These are phyloP conservation scores for Pelochelys cantorii DNA, from an alignment of 2,797 vertebrate species.

Conservation along the genomic window DNA sequence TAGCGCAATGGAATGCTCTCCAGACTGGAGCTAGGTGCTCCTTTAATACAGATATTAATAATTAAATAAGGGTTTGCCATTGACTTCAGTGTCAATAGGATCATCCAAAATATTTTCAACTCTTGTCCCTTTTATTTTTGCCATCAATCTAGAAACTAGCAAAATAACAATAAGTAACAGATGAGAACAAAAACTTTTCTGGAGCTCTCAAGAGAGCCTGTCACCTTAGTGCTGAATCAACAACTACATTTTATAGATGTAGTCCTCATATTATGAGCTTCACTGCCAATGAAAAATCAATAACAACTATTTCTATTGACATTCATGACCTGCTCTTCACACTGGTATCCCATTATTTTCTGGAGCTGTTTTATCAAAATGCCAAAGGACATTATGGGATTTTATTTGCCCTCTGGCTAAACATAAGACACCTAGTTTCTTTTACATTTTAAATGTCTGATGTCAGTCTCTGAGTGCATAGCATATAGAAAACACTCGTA, in stretches of 20 bases:
- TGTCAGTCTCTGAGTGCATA: neutral
- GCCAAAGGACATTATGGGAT: constrained; percentile 59
- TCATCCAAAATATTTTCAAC: neutral
- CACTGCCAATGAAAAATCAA: constrained; percentile 85
- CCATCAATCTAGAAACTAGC: neutral
- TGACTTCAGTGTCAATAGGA: neutral
- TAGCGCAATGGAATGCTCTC: neutral
- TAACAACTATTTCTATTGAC: constrained; percentile 87
- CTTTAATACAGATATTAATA: neutral
- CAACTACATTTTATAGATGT: constrained; percentile 80
- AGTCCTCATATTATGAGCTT: constrained; percentile 80
- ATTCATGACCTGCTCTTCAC: constrained; percentile 77
- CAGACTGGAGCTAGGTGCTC: neutral
- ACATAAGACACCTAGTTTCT: constrained; percentile 39
- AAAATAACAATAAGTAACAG: constrained; percentile 50
- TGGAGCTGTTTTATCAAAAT: constrained; percentile 81
- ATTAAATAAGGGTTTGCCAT: neutral
- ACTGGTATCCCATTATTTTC: constrained; percentile 79
- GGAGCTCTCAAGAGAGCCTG: constrained; percentile 13
- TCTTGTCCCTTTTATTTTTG: neutral
- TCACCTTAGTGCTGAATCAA: constrained; percentile 62
- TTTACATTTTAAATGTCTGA: constrained; percentile 48
- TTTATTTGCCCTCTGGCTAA: constrained; percentile 33
- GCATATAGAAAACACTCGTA: neutral
- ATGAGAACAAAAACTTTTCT: constrained; percentile 13